A percentile compares a stretch with the other conserved stretches of the same genome.
Conservation (phyloP, 2,888 invertebrate species). For the Junonia oenone region DNA sequence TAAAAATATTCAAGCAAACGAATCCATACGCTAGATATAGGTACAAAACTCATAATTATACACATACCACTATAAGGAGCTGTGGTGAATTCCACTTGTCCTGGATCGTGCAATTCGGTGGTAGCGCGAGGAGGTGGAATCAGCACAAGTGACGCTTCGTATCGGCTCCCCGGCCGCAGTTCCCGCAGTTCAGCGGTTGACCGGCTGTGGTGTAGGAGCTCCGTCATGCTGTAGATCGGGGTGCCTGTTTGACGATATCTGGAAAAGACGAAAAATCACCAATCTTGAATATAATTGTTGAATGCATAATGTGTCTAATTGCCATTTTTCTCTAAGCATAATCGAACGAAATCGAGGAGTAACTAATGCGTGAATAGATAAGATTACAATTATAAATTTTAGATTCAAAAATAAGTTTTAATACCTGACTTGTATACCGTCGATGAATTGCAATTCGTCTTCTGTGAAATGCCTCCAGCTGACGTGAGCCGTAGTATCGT, state of each 20-base stretch:
- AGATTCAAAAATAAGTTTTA: too few species aligned
- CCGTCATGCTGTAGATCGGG: conserved; percentile 91
- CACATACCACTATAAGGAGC: conserved; percentile 82
- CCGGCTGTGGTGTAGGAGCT: conserved; percentile 89
- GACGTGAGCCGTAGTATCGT: conserved; percentile 87
- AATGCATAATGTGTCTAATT: too few species aligned
- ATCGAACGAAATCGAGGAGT: too few species aligned
- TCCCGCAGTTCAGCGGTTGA: conserved; percentile 88
- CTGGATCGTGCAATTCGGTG: conserved; percentile 87
- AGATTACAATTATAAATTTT: too few species aligned
- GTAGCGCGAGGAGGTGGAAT: conserved; percentile 90
- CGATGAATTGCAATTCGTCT: conserved; percentile 89
- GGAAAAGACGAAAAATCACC: conserved; percentile 11
- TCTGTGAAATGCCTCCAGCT: conserved; percentile 91
- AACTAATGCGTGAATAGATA: too few species aligned
- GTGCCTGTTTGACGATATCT: conserved; percentile 90
- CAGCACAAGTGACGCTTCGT: conserved; percentile 90
- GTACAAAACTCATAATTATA: too few species aligned
- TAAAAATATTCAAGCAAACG: too few species aligned
- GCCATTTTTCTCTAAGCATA: too few species aligned
- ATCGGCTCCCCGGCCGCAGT: conserved; percentile 86
- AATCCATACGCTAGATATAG: too few species aligned
- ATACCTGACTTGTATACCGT: conserved; percentile 89
- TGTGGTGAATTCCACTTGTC: conserved; percentile 85
- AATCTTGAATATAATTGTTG: background rate